Evolutionary conservation across 53 echinoderm and acorn worm genomes (phyloP), one percentile per base, ranked within the genome.

Genomic region (Holothuria scabra): DNA sequence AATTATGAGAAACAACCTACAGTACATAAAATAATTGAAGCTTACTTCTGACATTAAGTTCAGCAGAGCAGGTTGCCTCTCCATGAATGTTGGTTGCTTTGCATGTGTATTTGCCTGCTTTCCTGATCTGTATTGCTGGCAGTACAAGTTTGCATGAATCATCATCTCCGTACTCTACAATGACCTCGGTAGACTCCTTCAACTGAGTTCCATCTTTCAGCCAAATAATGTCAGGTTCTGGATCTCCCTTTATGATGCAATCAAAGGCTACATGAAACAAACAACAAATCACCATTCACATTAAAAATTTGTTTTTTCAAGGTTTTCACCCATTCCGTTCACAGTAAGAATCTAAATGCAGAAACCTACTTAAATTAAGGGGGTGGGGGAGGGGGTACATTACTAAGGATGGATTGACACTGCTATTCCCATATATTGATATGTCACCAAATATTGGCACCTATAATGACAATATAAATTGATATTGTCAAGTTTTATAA

Each of bases 151-250:
- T 70, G 34, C 62, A 61, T 0, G 82, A 20, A 60, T 81, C 99
- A 37, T 91, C 99, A 1, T 94, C 94, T 9, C 88, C 91, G 78
- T 83, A 99, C 68, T 99, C 99, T 89, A 99, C 93, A 29, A 86
- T 65, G 56, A 90, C 72, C 22, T 95, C 92, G 5, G 72, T 38
- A 30, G 86, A 86, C 25, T 93, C 88, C 14, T 84, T 72, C 16
- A 99, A 65, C 28, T 85, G 91, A 4, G 57, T 62, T 38, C 89
- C 93, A 35, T 95, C 88, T 74, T 89, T 94, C 84, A 83, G 75
- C 99, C 99, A 99, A 44, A 90, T 83, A 58, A 99, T 93, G 38
- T 99, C 94, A 4, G 99, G 99, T 23, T 92, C 92, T 61, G 99
- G 99, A 3, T 99, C 99, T 13, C 99, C 99, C 79, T 93, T 94